Conservation (phyloP, 1,140 invertebrate genomes). For the Psilanteris sp. region DNA sequence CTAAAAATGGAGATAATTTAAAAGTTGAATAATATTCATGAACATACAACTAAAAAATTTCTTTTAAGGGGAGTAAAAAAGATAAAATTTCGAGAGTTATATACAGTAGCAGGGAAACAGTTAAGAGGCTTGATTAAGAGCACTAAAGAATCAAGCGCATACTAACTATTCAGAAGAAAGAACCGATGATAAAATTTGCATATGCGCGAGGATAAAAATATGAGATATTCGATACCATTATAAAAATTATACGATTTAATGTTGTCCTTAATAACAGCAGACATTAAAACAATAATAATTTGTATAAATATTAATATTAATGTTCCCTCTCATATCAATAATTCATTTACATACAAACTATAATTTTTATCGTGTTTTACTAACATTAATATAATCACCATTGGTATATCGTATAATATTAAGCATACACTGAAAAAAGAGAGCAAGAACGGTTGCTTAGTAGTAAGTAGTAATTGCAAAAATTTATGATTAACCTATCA, state of each 20-base stretch:
- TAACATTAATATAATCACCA: no score
- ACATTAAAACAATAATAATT: no score
- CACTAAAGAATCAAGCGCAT: conserved; percentile 58
- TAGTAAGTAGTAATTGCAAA: no score
- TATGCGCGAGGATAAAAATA: conserved; percentile 14
- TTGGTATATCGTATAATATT: no score
- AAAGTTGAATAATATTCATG: not conserved
- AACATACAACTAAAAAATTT: conserved; percentile 14
- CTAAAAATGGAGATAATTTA: no score
- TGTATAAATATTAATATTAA: no score
- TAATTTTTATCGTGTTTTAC: not conserved
- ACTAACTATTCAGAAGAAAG: conserved; percentile 20
- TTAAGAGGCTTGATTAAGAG: conserved; percentile 58
- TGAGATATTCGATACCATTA: not conserved
- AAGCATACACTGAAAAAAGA: no score
- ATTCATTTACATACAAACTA: conserved; percentile 3
- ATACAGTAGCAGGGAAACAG: conserved; percentile 21
- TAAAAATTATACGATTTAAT: conserved; percentile 3
- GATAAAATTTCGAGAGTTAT: conserved; percentile 33
- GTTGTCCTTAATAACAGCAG: no score
- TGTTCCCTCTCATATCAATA: no score
- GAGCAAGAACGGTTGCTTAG: no score
- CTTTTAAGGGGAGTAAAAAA: conserved; percentile 19
- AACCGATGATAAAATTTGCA: conserved; percentile 16
- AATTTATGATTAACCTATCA: no score